phyloP scores from a whole-genome alignment of 2,113 vertebrate species.

The Synchiropus splendidus region DNA sequence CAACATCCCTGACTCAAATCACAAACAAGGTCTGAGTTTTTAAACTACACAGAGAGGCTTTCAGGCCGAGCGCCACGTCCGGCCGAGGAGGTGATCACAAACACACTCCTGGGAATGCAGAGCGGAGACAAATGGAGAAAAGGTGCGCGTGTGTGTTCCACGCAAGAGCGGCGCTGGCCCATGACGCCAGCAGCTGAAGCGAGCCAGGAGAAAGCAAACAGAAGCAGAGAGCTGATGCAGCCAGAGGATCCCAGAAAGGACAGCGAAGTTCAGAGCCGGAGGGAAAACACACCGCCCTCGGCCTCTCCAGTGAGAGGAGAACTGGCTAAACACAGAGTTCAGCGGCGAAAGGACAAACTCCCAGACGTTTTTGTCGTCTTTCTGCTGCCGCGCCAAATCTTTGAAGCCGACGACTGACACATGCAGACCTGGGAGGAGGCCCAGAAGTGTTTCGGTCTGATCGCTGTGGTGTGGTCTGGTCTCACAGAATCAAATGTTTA shows the following conservation, averaged over 20 bases:
- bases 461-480: conserved; percentile 36
- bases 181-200: conserved; percentile 24
- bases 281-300: conserved; percentile 21
- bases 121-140: neutral
- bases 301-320: conserved; percentile 19
- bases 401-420: conserved; percentile 45
- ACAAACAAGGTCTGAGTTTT: too few relatives aligned
- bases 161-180: conserved; percentile 10
- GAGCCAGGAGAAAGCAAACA: conserved; percentile 35
- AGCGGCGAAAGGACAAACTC: conserved; percentile 36
- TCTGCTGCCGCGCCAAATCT: conserved; percentile 25
- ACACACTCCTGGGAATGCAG: conserved; percentile 13
- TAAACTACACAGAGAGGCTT: neutral
- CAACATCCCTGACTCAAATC: neutral
- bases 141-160: conserved; percentile 11
- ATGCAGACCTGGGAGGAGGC: conserved; percentile 17
- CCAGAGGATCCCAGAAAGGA: conserved; percentile 8
- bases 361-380: conserved; percentile 4
- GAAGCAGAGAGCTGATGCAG: conserved; percentile 12
- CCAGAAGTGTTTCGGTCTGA: conserved; percentile 20
- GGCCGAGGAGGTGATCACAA: conserved; percentile 30
- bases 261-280: conserved; percentile 5
- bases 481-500: conserved; percentile 61
- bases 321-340: conserved; percentile 27
- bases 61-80: conserved; percentile 7